Base-by-base conservation (phyloP, 2,113 vertebrate genomes). In the Crypturellus undulatus region DNA sequence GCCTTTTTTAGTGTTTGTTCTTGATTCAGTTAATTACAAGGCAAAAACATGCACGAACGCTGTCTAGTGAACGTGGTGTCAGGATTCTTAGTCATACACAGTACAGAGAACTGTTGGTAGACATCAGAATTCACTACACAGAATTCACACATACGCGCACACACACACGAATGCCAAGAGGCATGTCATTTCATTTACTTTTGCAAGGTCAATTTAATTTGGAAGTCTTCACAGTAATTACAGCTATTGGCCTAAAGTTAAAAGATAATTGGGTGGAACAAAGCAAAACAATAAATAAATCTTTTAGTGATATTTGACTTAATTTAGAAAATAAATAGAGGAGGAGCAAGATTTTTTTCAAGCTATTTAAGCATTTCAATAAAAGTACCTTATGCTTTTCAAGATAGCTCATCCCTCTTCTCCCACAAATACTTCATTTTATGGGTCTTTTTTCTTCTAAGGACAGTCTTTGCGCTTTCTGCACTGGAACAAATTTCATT, bases 81-180 rank as follows among this genome's bases (percentile, higher is more conserved):
- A 60, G 58, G 32, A 43, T 56, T 81, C 14, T 28, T 42, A 38
- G 26, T 71, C 25, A 17, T 18, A 16, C 0, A 18, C 0, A 0
- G 45, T 63, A 38, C 7, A n/a, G 32, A 68, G 72, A 20, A 6
- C 28, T 56, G 32, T 49, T n/a, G 20, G 7, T n/a, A 12, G 12
- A 24, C 6, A 7, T 38, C 19, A 19, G 12, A n/a, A 52, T 12
- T 6, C 3, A 2, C 42, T 77, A 12, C 36, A 5, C 4, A 18
- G 38, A 20, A 71, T 12, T 49, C 11, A 49, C 11, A 42, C 28
- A 54, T 45, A 2, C 7, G 5, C 15, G 9, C 9, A 6, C 54
- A 56, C 11, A 49, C 11, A 38, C 24, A 54, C 47, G 47, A 2
- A 28, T 49, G 14, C 45, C 19, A 47, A 24, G 24, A 40, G 26